phyloP scores from a whole-genome alignment of 2,797 vertebrate genomes.

The Peromyscus attwateri region DNA sequence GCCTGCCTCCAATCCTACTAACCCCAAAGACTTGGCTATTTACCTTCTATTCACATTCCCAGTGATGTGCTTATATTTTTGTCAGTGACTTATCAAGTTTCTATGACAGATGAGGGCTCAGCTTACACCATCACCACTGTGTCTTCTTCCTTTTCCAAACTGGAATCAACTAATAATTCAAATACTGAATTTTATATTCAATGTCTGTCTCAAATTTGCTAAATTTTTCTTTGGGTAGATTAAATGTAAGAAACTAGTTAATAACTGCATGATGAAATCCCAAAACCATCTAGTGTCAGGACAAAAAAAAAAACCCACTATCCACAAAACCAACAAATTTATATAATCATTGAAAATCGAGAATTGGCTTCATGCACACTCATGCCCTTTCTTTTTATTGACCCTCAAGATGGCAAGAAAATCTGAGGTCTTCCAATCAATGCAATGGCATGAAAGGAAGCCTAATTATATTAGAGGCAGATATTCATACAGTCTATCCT shows the following conservation, averaged over 20 bases:
- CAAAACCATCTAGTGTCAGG: neutral
- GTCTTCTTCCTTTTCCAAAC: neutral
- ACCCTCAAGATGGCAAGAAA: neutral
- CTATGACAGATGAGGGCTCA: neutral
- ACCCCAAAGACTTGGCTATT: neutral
- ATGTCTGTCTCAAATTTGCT: constrained; percentile 6
- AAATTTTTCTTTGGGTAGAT: constrained; percentile 43
- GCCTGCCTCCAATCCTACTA: neutral
- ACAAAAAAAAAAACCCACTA: constrained; percentile 30
- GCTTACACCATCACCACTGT: neutral
- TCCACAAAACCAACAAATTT: neutral
- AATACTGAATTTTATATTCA: constrained; percentile 55
- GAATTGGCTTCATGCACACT: neutral
- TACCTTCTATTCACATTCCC: neutral
- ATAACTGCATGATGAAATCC: constrained; percentile 23
- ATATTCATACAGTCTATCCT: neutral
- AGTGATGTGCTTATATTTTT: neutral
- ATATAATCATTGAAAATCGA: neutral
- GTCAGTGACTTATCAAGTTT: neutral
- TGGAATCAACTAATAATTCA: constrained; percentile 2
- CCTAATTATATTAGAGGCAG: constrained; percentile 3
- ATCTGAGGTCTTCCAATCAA: neutral
- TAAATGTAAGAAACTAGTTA: constrained; percentile 18
- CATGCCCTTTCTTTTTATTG: neutral
- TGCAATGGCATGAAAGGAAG: neutral